phyloP scores from a whole-genome alignment of 1,140 invertebrate species.

The Drosophila rufa region DNA sequence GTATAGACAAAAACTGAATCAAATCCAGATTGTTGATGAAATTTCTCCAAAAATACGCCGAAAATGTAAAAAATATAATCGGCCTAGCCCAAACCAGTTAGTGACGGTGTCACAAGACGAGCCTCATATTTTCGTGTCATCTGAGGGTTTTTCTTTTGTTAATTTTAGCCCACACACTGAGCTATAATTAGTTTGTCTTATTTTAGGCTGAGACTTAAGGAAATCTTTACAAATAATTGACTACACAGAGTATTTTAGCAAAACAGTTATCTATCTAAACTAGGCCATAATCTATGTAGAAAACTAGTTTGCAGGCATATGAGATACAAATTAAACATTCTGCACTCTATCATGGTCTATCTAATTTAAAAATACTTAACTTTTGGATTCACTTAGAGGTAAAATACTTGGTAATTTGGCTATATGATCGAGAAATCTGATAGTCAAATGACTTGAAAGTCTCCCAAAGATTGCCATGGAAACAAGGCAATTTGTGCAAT shows the following conservation, averaged over 20 bases:
- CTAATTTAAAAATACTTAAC: not conserved
- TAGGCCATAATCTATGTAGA: not conserved
- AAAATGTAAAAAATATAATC: conserved; percentile 20
- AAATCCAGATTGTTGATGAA: conserved; percentile 33
- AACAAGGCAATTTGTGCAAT: conserved; percentile 24
- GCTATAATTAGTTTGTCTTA: not conserved
- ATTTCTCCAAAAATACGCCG: conserved; percentile 39
- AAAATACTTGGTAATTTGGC: not conserved
- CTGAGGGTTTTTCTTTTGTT: not conserved
- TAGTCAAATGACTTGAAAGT: not conserved
- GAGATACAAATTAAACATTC: no score
- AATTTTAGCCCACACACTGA: no score
- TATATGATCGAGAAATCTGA: conserved; percentile 2
- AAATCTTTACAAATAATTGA: no score
- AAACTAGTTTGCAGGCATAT: not conserved
- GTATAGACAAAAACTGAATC: conserved; percentile 50
- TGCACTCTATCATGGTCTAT: no score
- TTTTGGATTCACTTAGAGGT: not conserved
- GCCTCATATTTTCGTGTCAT: conserved; percentile 11
- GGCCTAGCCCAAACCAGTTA: conserved; percentile 40
- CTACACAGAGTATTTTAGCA: no score
- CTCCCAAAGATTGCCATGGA: not conserved
- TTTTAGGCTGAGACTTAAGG: not conserved
- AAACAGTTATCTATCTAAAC: not conserved
- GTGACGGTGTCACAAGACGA: conserved; percentile 14